Evolutionary conservation across 2,113 vertebrate species (phyloP).

Genomic region (Pongo abelii): DNA sequence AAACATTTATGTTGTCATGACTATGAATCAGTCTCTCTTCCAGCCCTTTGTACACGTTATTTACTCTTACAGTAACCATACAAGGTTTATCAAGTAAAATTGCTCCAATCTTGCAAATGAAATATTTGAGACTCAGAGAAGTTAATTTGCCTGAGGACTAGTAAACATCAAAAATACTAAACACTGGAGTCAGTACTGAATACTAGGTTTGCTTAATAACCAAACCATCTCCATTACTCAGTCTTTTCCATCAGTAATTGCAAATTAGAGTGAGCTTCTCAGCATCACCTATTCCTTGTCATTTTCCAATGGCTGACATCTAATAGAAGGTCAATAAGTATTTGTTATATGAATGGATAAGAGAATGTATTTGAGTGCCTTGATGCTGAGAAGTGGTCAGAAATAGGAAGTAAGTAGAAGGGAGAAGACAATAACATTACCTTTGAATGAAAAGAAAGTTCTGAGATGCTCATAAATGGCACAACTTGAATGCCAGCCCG

Average conservation of each 20-base stretch:
- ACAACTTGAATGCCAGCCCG: neutral
- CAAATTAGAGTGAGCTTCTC: neutral
- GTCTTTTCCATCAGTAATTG: neutral
- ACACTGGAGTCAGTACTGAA: neutral
- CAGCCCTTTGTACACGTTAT: neutral
- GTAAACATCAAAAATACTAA: neutral
- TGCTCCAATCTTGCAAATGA: neutral
- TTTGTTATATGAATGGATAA: neutral
- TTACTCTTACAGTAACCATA: neutral
- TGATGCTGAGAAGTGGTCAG: neutral
- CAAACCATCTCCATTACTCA: neutral
- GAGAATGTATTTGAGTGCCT: neutral
- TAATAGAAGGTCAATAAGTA: neutral
- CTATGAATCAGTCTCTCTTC: neutral
- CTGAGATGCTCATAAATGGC: neutral
- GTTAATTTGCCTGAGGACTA: neutral
- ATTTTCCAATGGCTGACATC: neutral
- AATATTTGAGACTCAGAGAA: constrained; percentile 1
- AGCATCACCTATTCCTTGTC: neutral
- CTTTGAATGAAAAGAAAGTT: neutral
- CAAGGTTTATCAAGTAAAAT: constrained; percentile 32
- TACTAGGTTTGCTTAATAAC: neutral
- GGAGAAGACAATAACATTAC: neutral
- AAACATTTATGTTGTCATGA: neutral
- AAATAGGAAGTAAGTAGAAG: neutral